phyloP scores from a whole-genome alignment of 2,797 vertebrate species.

The Chlorospingus semifuscus region DNA sequence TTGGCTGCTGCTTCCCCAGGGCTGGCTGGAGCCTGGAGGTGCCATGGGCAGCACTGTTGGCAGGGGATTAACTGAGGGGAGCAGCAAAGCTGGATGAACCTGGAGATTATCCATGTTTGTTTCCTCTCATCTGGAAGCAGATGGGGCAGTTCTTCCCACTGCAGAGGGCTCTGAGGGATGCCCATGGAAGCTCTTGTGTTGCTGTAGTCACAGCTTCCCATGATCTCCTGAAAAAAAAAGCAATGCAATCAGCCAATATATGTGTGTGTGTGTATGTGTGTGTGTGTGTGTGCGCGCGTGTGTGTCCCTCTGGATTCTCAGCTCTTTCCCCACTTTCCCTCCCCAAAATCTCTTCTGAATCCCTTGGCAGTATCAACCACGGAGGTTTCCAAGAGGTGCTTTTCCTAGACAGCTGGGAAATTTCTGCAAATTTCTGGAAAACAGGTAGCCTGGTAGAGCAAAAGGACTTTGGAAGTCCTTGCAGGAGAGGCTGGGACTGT shows the following conservation, averaged over 20 bases:
- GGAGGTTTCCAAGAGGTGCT: background rate
- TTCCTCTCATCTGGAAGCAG: background rate
- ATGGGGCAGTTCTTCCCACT: background rate
- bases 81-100: rapidly evolving
- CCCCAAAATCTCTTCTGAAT: background rate
- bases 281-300: background rate
- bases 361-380: background rate
- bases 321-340: background rate
- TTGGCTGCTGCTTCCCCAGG: background rate
- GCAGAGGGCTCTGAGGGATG: background rate
- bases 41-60: rapidly evolving
- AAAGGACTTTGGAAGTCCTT: background rate
- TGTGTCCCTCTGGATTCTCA: background rate
- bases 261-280: background rate
- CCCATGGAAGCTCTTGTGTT: background rate
- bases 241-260: rapidly evolving
- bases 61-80: background rate
- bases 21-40: background rate
- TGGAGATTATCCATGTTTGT: background rate
- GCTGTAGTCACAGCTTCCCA: background rate
- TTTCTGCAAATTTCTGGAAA: background rate
- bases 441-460: background rate
- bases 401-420: background rate
- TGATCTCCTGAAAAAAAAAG: background rate
- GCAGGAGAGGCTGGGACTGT: background rate